Evolutionary conservation across 2,113 vertebrate species (phyloP), one percentile per base, ranked within the genome.

Genomic region (Pollimyrus isidori): DNA sequence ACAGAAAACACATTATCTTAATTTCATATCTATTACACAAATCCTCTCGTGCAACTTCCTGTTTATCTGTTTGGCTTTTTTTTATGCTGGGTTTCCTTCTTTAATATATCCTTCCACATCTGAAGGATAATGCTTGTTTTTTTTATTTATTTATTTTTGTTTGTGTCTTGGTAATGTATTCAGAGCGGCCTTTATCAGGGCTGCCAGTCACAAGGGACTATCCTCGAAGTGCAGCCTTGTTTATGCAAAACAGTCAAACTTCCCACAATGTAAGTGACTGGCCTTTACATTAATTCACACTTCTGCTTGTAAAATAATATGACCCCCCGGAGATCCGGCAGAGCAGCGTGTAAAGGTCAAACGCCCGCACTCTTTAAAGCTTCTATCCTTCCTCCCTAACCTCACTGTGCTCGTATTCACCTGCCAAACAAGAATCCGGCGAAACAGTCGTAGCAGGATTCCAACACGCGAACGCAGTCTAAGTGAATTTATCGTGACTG

Each of bases 241-340:
- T 89, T 58, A 83, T 89, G 88, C 30, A 89, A 89, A 89, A 50
- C 88, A 84, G 73, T 49, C 30, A 13, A 58, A 89, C 88, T 83
- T 39, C 87, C 87, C 87, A 87, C 87, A 65, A 65, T 87, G 87
- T 62, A 87, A 42, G 53, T 10, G 35, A 87, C 87, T 87, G 87
- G 52, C 53, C 53, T 82, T 89, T 80, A 82, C 76, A 46, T 83
- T 45, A 83, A 89, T 89, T 89, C 88, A 56, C 88, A 89, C 15
- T 89, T 50, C 52, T 4, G 87, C 52, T 62, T 53, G 76, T 83
- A 89, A 89, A 84, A 89, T 84, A 58, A 89, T 21, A 52, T 45
- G 88, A 80, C 46, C 46, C 88, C 48, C 88, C 73, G 88, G 62
- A n/a, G 69, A 45, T 65, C 73, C 7, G 9, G 88, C 46, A 26